Evolutionary conservation across 2,888 invertebrate species (phyloP).

Genomic region (Cancer borealis): DNA sequence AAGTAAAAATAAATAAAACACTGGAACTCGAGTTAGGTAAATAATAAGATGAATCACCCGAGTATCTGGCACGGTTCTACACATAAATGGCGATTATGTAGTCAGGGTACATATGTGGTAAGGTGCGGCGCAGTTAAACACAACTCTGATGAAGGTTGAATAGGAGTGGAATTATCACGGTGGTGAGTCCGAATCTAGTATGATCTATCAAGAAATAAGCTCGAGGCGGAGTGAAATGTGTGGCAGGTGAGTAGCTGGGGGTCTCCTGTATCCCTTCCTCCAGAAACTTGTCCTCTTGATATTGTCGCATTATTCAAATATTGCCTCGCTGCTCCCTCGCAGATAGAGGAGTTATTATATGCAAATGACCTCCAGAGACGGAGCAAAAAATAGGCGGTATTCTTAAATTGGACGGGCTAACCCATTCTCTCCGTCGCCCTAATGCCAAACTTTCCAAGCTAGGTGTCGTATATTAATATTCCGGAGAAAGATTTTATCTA

Average conservation of each 20-base stretch:
- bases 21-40: neutral
- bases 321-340: slow-evolving; percentile 41
- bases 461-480: slow-evolving; percentile 52
- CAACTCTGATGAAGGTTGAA: neutral
- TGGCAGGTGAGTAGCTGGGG: neutral
- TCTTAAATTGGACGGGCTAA: slow-evolving; percentile 51
- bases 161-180: neutral
- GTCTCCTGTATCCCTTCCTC: neutral
- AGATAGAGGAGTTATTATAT: slow-evolving; percentile 52
- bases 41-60: neutral
- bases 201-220: neutral
- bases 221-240: neutral
- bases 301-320: slow-evolving; percentile 46
- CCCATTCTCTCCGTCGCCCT: slow-evolving; percentile 37
- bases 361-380: slow-evolving; percentile 46
- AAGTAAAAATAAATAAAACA: neutral
- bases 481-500: slow-evolving; percentile 43
- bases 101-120: neutral
- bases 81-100: neutral
- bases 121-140: neutral
- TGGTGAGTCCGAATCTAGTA: neutral
- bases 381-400: slow-evolving; percentile 46
- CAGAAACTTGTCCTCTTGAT: slow-evolving; percentile 41
- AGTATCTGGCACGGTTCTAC: neutral
- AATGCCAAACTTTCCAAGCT: slow-evolving; percentile 54